phyloP scores from a whole-genome alignment of 2,113 vertebrate genomes.

The Pseudopipra pipra region DNA sequence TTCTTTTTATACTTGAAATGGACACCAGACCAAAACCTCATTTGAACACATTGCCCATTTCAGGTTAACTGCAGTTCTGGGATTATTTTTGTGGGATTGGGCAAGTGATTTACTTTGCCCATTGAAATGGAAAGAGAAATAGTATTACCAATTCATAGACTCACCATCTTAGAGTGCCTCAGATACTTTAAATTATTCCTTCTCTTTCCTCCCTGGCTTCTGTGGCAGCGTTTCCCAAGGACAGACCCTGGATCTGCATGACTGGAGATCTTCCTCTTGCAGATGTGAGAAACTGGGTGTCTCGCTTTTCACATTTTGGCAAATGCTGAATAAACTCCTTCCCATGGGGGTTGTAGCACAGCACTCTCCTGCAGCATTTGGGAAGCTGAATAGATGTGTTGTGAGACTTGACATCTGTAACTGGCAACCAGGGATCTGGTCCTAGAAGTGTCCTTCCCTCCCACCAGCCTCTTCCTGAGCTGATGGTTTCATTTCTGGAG shows the following conservation, averaged over 20 bases:
- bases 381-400: background rate
- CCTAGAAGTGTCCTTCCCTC: background rate
- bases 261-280: background rate
- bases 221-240: background rate
- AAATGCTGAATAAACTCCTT: background rate
- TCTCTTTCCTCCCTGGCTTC: background rate
- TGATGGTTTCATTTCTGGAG: constrained; percentile 5
- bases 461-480: background rate
- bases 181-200: background rate
- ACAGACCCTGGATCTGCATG: background rate
- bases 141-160: background rate
- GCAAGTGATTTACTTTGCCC: background rate
- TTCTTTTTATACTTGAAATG: background rate
- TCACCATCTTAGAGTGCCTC: background rate
- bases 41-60: background rate
- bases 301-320: background rate
- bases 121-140: background rate
- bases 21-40: background rate
- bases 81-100: background rate
- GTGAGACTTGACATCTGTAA: background rate
- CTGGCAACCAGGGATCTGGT: background rate
- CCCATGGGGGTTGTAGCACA: background rate
- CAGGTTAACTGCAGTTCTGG: background rate
- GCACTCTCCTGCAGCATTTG: background rate
- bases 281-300: background rate